Evolutionary conservation across 2,797 vertebrate genomes (phyloP), one percentile per base, ranked within the genome.

Genomic region (Aselliscus stoliczkanus): DNA sequence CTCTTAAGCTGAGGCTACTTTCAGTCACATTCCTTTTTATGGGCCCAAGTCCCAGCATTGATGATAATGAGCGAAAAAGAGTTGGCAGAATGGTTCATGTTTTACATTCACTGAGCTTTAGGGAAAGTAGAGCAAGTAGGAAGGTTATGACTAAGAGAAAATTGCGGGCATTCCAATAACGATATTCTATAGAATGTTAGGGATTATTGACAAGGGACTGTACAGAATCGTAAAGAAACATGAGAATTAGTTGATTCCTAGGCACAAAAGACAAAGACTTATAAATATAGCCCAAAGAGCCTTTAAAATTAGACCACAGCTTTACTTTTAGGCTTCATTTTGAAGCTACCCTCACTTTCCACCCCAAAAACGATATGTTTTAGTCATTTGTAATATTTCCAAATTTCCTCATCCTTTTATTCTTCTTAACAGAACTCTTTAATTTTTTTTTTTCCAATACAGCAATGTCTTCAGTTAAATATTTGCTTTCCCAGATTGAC

Each of bases 11-110:
- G 18, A 20, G 20, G 1, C 7, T 47, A 7, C 31, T 67, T 42
- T 70, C 9, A 15, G n/a, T 56, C 65, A 39, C n/a, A 18, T 10
- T 42, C 7, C 7, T 50, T 21, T 50, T 58, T 67, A 27, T 2
- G 11, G 18, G 21, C 12, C 29, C 25, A 23, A 60, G 7, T 88
- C 25, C 7, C 31, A 25, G 23, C 2, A 37, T 0, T 76, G 60
- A 23, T 1, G 3, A 29, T 21, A 44, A 67, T 27, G 11, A 77
- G 18, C 7, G 31, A 80, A 7, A 12, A 73, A 23, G 31, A 52
- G 21, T 7, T 25, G 7, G n/a, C 39, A 2, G 21, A 54, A 39
- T 0, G 12, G 2, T 5, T 7, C 64, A 4, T 44, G 7, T 42
- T 80, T 29, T 58, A 13, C 29, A 17, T 56, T 67, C 25, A 37